A percentile compares a stretch with the other conserved stretches of the same genome.
These are phyloP conservation scores for Dryas iulia DNA, from an alignment of 1,140 invertebrate genomes.

Conservation along the genomic window DNA sequence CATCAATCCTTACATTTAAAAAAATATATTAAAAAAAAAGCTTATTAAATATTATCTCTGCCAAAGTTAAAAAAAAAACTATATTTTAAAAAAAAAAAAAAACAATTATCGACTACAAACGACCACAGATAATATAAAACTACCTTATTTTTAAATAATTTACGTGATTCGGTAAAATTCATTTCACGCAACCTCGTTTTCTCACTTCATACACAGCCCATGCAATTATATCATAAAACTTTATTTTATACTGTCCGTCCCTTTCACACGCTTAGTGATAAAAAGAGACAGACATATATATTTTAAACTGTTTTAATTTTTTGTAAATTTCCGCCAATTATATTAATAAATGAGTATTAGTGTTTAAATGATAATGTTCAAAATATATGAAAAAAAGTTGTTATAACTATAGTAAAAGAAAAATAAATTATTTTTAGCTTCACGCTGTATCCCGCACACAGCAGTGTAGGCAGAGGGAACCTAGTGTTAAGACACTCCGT, in stretches of 20 bases:
- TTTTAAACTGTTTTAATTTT: not conserved
- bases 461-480: too few relatives aligned
- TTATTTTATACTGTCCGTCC: conserved; percentile 51
- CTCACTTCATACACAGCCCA: conserved; percentile 29
- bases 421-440: too few relatives aligned
- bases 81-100: too few relatives aligned
- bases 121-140: not conserved
- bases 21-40: too few relatives aligned
- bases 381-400: not conserved
- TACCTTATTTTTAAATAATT: conserved; percentile 4
- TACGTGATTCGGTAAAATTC: not conserved
- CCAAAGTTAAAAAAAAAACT: too few relatives aligned
- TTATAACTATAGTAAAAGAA: not conserved
- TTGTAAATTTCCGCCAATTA: not conserved
- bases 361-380: not conserved
- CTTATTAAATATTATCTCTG: too few relatives aligned
- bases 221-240: conserved; percentile 67
- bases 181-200: conserved; percentile 16
- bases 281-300: conserved; percentile 32
- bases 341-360: not conserved
- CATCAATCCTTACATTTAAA: too few relatives aligned
- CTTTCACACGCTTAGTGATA: conserved; percentile 23
- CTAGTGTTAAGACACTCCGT: too few relatives aligned
- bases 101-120: not conserved
- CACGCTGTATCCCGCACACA: too few relatives aligned